Evolutionary conservation across 2,797 vertebrate species (phyloP), one percentile per base, ranked within the genome.

Genomic region (Parotocinclus haroldoi): DNA sequence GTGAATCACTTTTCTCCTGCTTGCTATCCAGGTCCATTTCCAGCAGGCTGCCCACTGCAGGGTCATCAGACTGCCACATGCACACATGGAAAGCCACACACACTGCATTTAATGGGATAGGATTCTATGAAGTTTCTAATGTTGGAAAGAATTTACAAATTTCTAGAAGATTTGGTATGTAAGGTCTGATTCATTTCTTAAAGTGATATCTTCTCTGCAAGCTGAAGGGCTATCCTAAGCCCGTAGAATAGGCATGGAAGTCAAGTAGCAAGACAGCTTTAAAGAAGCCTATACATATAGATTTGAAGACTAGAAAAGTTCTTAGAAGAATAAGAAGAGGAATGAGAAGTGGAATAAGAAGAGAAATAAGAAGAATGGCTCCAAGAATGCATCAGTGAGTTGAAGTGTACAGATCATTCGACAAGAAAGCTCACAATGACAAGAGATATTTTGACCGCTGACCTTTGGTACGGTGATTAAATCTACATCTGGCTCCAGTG

Each of bases 11-110:
- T 78, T 85, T 84, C 38, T 90, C 88, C 49, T 91, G 92, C 80
- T 93, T 85, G 55, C 92, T 87, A 82, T 94, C 91, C 81, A 94
- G 91, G 89, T 95, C 92, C 88, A 95, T 89, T 86, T 95, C 91
- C 85, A 96, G 85, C 78, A 95, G 87, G 81, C 87, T 84, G 46
- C 73, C 58, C 90, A 90, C 91, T 17, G 77, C 69, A 50, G 85
- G 86, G 70, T 84, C 84, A 85, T 92, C 88, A 83, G 88, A 92
- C 90, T 91, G 87, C 82, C 80, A 75, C 69, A 72, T 16, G 67
- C 52, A 71, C 40, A 74, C 12, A 79, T 40, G 71, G 18, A 69
- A 61, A 71, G 27, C 49, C 27, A 72, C 57, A 60, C 57, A 72
- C 27, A 46, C 13, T 52, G 67, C 6, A 40, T 73, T 78, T 62